These are phyloP conservation scores for Rhabdomys pumilio DNA, from an alignment of 2,797 vertebrate species.

Conservation along the genomic window DNA sequence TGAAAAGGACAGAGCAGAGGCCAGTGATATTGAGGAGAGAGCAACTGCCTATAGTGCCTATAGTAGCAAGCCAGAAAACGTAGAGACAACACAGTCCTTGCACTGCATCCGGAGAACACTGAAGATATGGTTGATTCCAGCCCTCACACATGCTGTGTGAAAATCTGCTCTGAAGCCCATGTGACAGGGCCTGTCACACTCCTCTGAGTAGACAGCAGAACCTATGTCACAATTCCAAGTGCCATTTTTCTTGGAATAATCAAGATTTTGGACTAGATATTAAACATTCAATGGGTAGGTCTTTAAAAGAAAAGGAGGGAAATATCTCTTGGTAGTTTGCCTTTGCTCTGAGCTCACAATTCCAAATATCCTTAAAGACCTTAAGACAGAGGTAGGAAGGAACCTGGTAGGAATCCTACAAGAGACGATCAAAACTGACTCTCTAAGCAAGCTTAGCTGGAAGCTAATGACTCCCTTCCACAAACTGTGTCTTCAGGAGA, in stretches of 20 bases:
- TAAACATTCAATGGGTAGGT: neutral
- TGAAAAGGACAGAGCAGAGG: neutral
- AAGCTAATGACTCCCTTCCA: neutral
- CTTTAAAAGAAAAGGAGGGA: neutral
- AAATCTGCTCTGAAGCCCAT: accelerated
- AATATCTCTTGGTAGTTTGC: neutral
- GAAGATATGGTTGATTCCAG: neutral
- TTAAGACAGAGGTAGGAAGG: neutral
- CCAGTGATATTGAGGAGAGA: neutral
- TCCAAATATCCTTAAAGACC: neutral
- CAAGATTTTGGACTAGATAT: neutral
- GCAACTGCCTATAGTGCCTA: neutral
- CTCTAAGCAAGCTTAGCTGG: neutral
- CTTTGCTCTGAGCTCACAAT: neutral
- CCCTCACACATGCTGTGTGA: neutral
- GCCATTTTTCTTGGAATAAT: neutral
- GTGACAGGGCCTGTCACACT: accelerated
- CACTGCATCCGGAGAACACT: neutral
- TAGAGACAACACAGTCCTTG: neutral
- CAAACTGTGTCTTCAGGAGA: neutral
- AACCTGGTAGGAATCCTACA: accelerated
- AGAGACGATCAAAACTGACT: neutral
- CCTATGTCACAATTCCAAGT: neutral
- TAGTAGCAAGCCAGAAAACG: neutral
- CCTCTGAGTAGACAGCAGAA: neutral